Evolutionary conservation across 2,888 invertebrate genomes (phyloP).

Genomic region (Synanthedon tipuliformis): DNA sequence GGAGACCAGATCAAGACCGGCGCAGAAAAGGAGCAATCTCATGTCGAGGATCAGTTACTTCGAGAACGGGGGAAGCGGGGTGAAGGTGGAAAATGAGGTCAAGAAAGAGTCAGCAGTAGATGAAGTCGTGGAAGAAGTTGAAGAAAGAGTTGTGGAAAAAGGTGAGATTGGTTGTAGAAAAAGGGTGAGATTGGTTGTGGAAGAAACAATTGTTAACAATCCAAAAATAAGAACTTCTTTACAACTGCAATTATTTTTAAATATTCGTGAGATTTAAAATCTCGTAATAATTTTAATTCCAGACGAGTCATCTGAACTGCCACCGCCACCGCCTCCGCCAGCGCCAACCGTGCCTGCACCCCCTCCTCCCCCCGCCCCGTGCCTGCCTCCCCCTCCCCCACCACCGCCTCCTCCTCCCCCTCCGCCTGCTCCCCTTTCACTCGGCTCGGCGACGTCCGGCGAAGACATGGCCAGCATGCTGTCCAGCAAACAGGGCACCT

Average conservation of each 20-base stretch:
- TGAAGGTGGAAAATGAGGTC: constrained; percentile 8
- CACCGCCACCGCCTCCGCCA: constrained; percentile 1
- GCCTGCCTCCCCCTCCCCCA: constrained; percentile 12
- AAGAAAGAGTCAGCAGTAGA: constrained; percentile 14
- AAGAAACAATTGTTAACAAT: too few relatives aligned
- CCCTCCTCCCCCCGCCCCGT: constrained; percentile 7
- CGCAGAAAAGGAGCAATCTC: constrained; percentile 23
- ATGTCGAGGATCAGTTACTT: constrained; percentile 57
- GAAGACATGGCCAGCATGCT: constrained; percentile 71
- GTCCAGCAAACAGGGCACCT: constrained; percentile 65
- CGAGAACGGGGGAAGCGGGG: constrained; percentile 33
- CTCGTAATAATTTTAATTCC: not conserved
- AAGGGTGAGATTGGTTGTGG: too few relatives aligned
- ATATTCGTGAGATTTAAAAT: not conserved
- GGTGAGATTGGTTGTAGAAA: not conserved
- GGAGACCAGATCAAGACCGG: constrained; percentile 2
- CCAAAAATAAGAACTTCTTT: too few relatives aligned
- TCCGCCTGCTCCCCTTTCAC: constrained; percentile 49
- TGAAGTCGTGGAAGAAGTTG: constrained; percentile 10
- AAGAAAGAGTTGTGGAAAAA: not conserved
- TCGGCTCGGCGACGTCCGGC: constrained; percentile 18
- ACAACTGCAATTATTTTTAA: not conserved
- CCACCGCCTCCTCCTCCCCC: constrained; percentile 23
- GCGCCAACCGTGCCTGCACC: not conserved
- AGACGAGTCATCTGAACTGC: not conserved